Base-by-base conservation (phyloP, 1,140 invertebrate species). In the Charaxes varanes region DNA sequence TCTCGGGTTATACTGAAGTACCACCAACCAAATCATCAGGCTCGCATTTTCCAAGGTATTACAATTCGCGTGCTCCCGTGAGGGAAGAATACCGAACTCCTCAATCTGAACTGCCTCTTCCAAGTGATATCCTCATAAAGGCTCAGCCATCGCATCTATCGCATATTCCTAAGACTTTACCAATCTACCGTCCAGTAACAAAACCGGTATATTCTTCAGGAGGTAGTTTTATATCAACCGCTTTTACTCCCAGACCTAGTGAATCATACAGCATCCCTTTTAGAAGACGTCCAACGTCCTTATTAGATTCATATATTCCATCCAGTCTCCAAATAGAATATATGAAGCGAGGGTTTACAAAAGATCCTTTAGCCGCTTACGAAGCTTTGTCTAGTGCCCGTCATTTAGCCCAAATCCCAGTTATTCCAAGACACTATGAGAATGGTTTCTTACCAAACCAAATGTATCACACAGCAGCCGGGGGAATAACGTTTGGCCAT, bases 371-470 rank as follows among this genome's bases (percentile, higher is more conserved):
- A 8, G 42, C 61, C 0, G 65, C 73, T 3, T 85, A 83, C 27
- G 82, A 86, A 15, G 67, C 76, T 0, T 47, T 86, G 28, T 69
- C 81, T 0, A 73, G 47, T 33, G 64, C 62, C 3, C 43, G 69
- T 8, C 55, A 63, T 33, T 62, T 68, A 6, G 34, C 48, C 0
- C 62, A 62, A 40, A 35, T 57, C 3, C 56, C 59, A 26, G 35
- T 55, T 2, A 41, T 46, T 11, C 73, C 73, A 2, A 62, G 71
- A 22, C 66, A 82, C 40, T 82, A 67, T 31, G 82, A 86, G 54
- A 47, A 72, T 47, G 84, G 82, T 2, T 86, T 86, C 35, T 46
- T 83, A 2, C 84, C 84, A 4, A 86, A 85, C 45, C 81, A 86
- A 45, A 78, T 85, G 70, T 85, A 76, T 24, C 71, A 81, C 6